Base-by-base conservation (phyloP, 1,140 invertebrate genomes). In the Zaprionus ornatus region DNA sequence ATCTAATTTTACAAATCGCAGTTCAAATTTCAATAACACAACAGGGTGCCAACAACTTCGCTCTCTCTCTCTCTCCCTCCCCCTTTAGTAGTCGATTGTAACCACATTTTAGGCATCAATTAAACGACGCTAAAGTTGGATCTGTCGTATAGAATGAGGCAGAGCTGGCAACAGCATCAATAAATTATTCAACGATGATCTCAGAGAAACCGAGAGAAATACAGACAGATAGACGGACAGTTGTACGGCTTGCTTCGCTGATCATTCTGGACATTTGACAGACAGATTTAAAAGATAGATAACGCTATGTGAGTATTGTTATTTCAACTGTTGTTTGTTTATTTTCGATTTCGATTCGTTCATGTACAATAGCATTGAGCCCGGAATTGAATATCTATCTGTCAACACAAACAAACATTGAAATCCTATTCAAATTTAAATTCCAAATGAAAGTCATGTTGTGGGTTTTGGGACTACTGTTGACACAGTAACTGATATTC, bases 41-140 rank as follows among this genome's bases (percentile, higher is more conserved):
- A 56, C 4, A 45, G 48, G 77, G 82, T 78, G 69, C 81, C 81
- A 77, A 80, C 77, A 84, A 80, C 77, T 80, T 80, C 54, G 4
- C 45, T 68, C 57, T 27, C 56, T 54, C 57, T 74, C 19, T 50
- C 45, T 50, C 10, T 19, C 1, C 6, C 25, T 27, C 6, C 25
- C 29, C 10, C 29, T 2, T 6, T 5, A 27, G 25, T 6, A 27
- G 2, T 3, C 3, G 45, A 23, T 70, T 65, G 70, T 60, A 69
- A 85, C 82, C 82, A 74, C 82, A 86, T 79, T 85, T 85, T 73
- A 86, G 82, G 74, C 82, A 81, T 85, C 74, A 86, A 79, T 85
- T 86, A 75, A 86, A 81, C 60, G 77, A 69, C 77, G 77, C 81
- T 80, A 62, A 74, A 59, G 32, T 42, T 32, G 62, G 10, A 69